Evolutionary conservation across 1,140 invertebrate genomes (phyloP).

Genomic region (Tetranychus cinnabarinus): DNA sequence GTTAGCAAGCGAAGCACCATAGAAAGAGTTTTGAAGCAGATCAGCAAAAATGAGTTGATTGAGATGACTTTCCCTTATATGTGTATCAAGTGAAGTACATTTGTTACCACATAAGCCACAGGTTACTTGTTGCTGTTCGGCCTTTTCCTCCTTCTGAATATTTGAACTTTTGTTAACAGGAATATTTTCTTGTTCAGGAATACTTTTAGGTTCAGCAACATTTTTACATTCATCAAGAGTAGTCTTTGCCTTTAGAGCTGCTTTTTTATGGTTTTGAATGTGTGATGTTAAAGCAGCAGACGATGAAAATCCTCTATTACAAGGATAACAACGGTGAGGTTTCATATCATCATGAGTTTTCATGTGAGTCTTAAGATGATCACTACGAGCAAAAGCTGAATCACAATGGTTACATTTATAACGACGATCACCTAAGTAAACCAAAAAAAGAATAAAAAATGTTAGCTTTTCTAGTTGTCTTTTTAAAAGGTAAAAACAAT

Average conservation of each 20-base stretch:
- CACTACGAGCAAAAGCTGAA: conserved; percentile 72
- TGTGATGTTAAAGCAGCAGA: conserved; percentile 62
- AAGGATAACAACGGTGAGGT: conserved; percentile 73
- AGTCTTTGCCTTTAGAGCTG: too few relatives aligned
- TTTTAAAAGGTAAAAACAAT: neutral
- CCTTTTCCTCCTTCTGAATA: too few relatives aligned
- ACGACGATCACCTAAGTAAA: conserved; percentile 42
- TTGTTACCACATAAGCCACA: conserved; percentile 2
- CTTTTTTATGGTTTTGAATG: conserved; percentile 58
- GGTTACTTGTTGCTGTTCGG: neutral
- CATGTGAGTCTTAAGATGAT: conserved; percentile 85
- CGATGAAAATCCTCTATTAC: conserved; percentile 73
- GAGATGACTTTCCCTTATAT: neutral
- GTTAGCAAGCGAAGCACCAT: neutral
- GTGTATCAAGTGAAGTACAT: neutral
- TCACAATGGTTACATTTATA: conserved; percentile 76
- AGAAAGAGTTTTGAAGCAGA: neutral
- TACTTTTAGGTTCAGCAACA: too few relatives aligned
- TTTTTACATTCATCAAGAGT: too few relatives aligned
- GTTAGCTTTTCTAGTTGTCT: neutral
- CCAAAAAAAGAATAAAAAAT: neutral
- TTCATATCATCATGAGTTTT: conserved; percentile 82
- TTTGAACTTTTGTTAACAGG: too few relatives aligned
- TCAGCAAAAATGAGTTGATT: neutral
- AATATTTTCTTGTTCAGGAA: too few relatives aligned